A percentile compares a stretch with the other conserved stretches of the same genome.
These are phyloP conservation scores for Micropoecilia bifurca DNA, from an alignment of 2,797 vertebrate genomes.

Conservation along the genomic window DNA sequence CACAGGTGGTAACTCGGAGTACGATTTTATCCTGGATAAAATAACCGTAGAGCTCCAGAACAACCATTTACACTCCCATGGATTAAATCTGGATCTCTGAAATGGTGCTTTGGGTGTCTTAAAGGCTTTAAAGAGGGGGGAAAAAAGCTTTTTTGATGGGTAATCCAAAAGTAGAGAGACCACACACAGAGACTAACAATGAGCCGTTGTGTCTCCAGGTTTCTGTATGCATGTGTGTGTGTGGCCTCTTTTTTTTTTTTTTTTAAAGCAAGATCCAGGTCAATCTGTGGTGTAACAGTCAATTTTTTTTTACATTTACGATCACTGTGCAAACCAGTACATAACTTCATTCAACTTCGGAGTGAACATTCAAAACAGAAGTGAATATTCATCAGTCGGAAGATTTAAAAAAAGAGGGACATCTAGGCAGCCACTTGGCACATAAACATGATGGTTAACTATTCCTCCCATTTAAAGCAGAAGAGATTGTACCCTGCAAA, in stretches of 20 bases:
- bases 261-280: slow-evolving; percentile 43
- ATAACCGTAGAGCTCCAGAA: slow-evolving; percentile 49
- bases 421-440: slow-evolving; percentile 57
- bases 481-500: slow-evolving; percentile 58
- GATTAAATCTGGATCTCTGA: slow-evolving; percentile 62
- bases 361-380: slow-evolving; percentile 72
- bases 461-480: slow-evolving; percentile 21
- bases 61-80: slow-evolving; percentile 45
- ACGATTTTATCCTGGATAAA: slow-evolving; percentile 49
- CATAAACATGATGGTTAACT: slow-evolving; percentile 17
- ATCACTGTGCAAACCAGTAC: slow-evolving; percentile 72
- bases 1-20: slow-evolving; percentile 29
- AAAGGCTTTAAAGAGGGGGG: slow-evolving; percentile 45
- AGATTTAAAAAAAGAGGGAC: slow-evolving; percentile 4
- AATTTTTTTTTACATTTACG: slow-evolving; percentile 48
- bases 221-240: slow-evolving; percentile 44
- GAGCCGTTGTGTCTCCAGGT: slow-evolving; percentile 62
- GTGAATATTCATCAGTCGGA: slow-evolving; percentile 48
- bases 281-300: slow-evolving; percentile 47
- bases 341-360: slow-evolving; percentile 76
- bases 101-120: slow-evolving; percentile 63
- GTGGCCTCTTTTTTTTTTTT: slow-evolving; percentile 62
- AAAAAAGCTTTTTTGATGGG: slow-evolving; percentile 37
- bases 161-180: slow-evolving; percentile 60
- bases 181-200: slow-evolving; percentile 74